Evolutionary conservation across 2,888 invertebrate species (phyloP).

Genomic region (Eupeodes latifasciatus): DNA sequence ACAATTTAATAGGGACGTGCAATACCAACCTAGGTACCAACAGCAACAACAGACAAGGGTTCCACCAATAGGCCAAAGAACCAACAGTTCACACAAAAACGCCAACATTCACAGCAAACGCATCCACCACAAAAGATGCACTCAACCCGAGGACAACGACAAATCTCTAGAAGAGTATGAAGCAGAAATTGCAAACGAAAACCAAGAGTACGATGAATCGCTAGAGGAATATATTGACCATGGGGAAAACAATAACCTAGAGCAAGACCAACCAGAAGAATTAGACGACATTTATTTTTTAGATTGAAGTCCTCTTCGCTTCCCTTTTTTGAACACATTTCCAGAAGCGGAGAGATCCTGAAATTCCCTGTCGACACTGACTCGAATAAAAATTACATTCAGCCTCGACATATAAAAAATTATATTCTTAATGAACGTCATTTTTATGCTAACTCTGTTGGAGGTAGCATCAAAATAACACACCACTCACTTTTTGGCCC

Average conservation of each 20-base stretch:
- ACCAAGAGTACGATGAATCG: too few relatives aligned
- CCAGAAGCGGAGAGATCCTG: too few relatives aligned
- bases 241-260: neutral
- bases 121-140: neutral
- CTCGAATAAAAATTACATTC: neutral
- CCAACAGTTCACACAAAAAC: neutral
- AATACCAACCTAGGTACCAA: too few relatives aligned
- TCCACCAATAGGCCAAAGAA: neutral
- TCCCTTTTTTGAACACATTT: too few relatives aligned
- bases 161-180: too few relatives aligned
- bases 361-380: too few relatives aligned
- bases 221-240: neutral
- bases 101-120: neutral
- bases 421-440: neutral
- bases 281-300: neutral
- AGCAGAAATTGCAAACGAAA: too few relatives aligned
- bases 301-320: neutral
- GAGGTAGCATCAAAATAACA: neutral
- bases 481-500: neutral
- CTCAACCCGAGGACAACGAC: neutral
- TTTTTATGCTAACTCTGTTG: neutral
- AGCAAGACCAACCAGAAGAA: neutral
- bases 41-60: neutral
- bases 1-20: constrained; percentile 1
- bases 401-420: neutral